A percentile compares a stretch with the other conserved stretches of the same genome.
These are phyloP conservation scores for Glaucomys volans DNA, from an alignment of 2,113 vertebrate genomes.

Conservation along the genomic window DNA sequence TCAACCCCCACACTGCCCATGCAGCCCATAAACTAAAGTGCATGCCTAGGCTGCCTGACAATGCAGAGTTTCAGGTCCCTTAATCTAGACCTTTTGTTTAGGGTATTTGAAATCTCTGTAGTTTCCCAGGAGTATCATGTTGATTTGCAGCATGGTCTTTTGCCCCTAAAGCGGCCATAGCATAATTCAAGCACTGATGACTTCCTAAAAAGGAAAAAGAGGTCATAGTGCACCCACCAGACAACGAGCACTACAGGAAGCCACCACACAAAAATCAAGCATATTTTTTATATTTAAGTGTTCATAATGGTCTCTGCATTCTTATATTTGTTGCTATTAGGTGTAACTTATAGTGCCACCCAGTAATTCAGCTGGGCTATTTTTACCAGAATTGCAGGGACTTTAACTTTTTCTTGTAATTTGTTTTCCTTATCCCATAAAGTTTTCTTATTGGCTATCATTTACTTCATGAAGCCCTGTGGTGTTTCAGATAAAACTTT, in stretches of 20 bases:
- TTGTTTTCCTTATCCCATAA: background rate
- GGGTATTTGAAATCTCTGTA: background rate
- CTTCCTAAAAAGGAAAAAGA: background rate
- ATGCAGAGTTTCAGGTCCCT: background rate
- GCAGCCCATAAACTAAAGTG: background rate
- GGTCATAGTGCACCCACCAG: background rate
- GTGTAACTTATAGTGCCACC: background rate
- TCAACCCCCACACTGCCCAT: rapidly evolving
- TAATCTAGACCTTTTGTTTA: background rate
- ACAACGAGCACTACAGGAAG: background rate
- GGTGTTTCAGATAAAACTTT: background rate
- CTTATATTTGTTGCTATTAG: background rate
- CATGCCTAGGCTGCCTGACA: too few relatives aligned
- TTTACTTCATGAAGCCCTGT: background rate
- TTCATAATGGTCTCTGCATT: background rate
- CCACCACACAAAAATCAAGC: background rate
- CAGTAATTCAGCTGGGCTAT: conserved; percentile 12
- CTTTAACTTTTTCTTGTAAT: background rate
- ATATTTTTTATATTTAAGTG: background rate
- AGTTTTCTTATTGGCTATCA: background rate
- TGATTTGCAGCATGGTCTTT: background rate
- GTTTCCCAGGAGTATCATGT: background rate
- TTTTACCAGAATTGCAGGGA: background rate
- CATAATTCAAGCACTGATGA: background rate
- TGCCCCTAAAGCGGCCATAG: too few relatives aligned